Conservation (phyloP, 1,140 invertebrate species). For the Theocolax elegans region DNA sequence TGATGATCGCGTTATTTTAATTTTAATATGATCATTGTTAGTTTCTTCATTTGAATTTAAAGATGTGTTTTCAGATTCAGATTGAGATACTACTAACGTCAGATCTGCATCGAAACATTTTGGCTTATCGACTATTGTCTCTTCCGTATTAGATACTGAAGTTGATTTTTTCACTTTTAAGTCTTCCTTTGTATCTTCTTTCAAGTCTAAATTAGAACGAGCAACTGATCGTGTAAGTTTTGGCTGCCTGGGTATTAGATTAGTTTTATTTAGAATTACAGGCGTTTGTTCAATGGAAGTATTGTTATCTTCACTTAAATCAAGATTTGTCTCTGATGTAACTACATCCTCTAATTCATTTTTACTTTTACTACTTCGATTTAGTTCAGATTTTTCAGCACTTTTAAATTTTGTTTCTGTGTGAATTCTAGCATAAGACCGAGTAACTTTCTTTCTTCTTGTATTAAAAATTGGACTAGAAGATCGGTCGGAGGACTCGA, state of each 20-base stretch:
- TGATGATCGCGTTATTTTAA: conserved; percentile 26
- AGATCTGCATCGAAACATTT: background rate
- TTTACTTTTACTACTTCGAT: background rate
- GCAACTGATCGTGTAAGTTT: conserved; percentile 16
- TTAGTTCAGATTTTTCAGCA: background rate
- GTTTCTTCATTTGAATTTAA: background rate
- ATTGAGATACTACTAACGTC: background rate
- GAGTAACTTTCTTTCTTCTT: conserved; percentile 18
- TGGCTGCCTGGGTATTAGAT: conserved; percentile 8
- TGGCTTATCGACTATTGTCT: background rate
- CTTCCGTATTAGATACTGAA: background rate
- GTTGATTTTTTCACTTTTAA: background rate
- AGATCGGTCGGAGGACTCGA: background rate
- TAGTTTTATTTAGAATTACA: conserved; percentile 7
- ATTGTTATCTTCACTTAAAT: background rate
- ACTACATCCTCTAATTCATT: background rate
- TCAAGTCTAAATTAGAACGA: background rate
- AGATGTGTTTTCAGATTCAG: background rate
- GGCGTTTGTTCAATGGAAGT: background rate
- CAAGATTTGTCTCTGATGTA: background rate
- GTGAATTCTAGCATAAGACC: conserved; percentile 19
- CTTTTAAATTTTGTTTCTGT: conserved; percentile 25
- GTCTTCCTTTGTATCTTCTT: background rate
- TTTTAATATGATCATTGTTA: background rate
- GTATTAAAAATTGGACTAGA: conserved; percentile 9